Evolutionary conservation across 2,113 vertebrate species (phyloP).

Genomic region (Rhynchomys soricoides): DNA sequence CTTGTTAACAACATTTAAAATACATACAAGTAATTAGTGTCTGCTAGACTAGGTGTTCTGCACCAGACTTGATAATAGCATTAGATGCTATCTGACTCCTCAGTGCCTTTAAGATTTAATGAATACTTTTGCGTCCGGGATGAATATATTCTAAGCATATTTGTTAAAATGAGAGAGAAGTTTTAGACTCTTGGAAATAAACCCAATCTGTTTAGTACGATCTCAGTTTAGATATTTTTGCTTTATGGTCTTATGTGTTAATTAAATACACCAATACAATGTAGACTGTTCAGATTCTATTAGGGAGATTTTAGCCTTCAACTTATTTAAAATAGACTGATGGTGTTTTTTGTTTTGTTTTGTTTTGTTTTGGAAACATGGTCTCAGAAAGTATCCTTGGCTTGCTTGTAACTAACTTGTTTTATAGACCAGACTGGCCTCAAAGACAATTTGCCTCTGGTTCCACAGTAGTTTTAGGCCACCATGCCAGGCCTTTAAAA

Average conservation of each 20-base stretch:
- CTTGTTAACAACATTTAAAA: constrained; percentile 24
- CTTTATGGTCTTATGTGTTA: constrained; percentile 45
- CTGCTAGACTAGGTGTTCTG: background rate
- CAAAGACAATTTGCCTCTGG: background rate
- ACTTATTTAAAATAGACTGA: background rate
- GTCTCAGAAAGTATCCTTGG: background rate
- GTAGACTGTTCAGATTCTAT: constrained; percentile 29
- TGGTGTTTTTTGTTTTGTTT: background rate
- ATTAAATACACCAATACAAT: background rate
- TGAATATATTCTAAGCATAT: constrained; percentile 30
- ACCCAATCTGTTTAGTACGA: background rate
- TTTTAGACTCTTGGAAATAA: constrained; percentile 46
- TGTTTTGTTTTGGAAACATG: background rate
- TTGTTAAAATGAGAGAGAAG: constrained; percentile 28
- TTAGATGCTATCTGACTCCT: background rate
- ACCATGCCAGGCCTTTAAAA: background rate
- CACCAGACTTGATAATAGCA: background rate
- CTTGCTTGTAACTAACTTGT: background rate
- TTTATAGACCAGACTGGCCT: background rate
- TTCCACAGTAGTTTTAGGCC: background rate
- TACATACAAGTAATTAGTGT: background rate
- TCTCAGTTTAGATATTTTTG: constrained; percentile 6
- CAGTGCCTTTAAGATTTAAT: background rate
- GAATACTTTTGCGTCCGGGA: background rate
- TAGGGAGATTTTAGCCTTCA: constrained; percentile 15